Base-by-base conservation (phyloP, 2,888 invertebrate species). In the Chouioia cunea region DNA sequence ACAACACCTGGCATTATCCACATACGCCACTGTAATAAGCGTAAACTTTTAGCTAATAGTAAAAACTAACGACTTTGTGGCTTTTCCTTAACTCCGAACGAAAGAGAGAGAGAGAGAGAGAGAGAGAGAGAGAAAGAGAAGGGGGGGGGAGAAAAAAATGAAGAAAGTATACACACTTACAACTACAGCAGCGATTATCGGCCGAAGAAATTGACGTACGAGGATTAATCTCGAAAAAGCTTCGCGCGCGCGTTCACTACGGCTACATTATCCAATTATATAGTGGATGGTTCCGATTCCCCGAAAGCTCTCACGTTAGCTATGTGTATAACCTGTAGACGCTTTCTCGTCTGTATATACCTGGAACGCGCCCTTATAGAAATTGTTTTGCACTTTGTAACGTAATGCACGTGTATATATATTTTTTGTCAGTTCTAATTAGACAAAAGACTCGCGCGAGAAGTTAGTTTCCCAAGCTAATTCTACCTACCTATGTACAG, bases 191-290 rank as follows among this genome's bases (percentile, higher is more conserved):
- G 52, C 62, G 58, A 57, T 65, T 65, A 54, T 47, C 50, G 53
- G 47, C 23, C 12, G 53, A 27, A 57, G 22, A 10, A 22, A 36
- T 27, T 54, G n/a, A 54, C 20, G 44, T n/a, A 36, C 46, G 23
- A 44, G 54, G 50, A 70, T 70, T 70, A 65, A 69, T 70, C 36
- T 65, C 56, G 54, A 54, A 60, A 70, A 70, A 70, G 65, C 54
- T 27, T 6, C 2, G 6, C 27, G n/a, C n/a, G n/a, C n/a, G n/a
- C n/a, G n/a, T n/a, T 27, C 27, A 6, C 27, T 6, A 27, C 27
- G 27, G n/a, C n/a, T 48, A 44, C 53, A 65, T 70, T 70, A 70
- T 70, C 70, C 70, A 70, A 70, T 70, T 70, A 70, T 15, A 18
- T 48, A 4, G 22, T n/a, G 22, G 23, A 14, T 22, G 48, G 50